Conservation (phyloP, 2,113 vertebrate species). For the Galeopterus variegatus region DNA sequence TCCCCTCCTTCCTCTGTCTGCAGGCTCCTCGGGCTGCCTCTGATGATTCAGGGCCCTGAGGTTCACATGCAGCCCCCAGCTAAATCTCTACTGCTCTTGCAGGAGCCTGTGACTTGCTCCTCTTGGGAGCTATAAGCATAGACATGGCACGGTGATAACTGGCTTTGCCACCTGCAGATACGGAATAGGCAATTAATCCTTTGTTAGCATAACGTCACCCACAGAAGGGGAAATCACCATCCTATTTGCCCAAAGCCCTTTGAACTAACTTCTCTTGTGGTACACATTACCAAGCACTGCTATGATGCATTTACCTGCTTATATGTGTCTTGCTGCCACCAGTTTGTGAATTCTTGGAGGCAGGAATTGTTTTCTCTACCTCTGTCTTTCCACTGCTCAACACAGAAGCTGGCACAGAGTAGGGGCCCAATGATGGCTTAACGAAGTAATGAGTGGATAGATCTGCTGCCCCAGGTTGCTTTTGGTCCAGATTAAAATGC, state of each 20-base stretch:
- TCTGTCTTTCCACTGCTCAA: background rate
- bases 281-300: background rate
- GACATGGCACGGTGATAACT: background rate
- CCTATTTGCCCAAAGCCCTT: background rate
- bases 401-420: accelerated
- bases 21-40: background rate
- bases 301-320: background rate
- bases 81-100: background rate
- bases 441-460: background rate
- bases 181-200: conserved; percentile 26
- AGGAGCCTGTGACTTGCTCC: background rate
- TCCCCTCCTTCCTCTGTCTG: background rate
- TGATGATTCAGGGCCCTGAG: background rate
- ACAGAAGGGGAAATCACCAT: background rate
- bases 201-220: background rate
- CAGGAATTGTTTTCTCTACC: background rate
- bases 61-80: background rate
- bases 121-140: background rate
- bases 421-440: background rate
- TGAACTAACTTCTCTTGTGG: background rate
- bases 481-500: background rate
- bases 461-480: background rate
- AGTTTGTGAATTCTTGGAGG: background rate
- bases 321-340: background rate
- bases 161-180: background rate